Evolutionary conservation across 1,140 invertebrate genomes (phyloP), one percentile per base, ranked within the genome.

Genomic region (Branchinecta lynchi): DNA sequence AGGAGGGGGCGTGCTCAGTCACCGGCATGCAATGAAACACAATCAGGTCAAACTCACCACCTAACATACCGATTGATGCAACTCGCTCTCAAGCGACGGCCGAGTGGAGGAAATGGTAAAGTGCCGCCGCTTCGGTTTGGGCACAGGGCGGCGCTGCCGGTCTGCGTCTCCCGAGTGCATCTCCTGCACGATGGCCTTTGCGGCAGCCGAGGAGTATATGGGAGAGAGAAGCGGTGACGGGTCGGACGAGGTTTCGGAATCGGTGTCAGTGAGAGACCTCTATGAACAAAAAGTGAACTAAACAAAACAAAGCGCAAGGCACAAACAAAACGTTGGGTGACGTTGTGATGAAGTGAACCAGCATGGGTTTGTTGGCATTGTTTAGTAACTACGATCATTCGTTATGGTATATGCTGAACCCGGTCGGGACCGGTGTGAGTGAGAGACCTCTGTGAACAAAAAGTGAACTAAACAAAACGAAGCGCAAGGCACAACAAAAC

Each of bases 201-300:
- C 89, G 6, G 89, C 88, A 77, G 89, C 89, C 76, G 88, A 90
- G 75, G 90, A 89, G 78, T 90, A 92, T 66, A 90, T 85, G 0
- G 88, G 87, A 32, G 80, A 81, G 72, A 79, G 78, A 72, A 79
- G 69, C 20, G 77, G 84, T 77, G 79, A 79, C 44, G 79, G 71
- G 70, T 77, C 51, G 3, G 51, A 60, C 17, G 51, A 60, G 32
- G 32, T 32, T 60, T 60, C 51, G 17, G 51, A 60, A 60, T 60
- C 51, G 17, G 51, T 60, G 12, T 60, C 51, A 60, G 51, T 71
- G 81, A 80, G 7, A 80, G 74, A 70, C 79, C 76, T 69, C 81
- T 81, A 67, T 78, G 78, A 20, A 76, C 78, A 9, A 77, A 77
- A 44, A 75, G 20, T 51, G 72, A 67, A 69, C 12, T 32, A 43